phyloP scores from a whole-genome alignment of 2,888 invertebrate species.

The Podabrus alpinus region DNA sequence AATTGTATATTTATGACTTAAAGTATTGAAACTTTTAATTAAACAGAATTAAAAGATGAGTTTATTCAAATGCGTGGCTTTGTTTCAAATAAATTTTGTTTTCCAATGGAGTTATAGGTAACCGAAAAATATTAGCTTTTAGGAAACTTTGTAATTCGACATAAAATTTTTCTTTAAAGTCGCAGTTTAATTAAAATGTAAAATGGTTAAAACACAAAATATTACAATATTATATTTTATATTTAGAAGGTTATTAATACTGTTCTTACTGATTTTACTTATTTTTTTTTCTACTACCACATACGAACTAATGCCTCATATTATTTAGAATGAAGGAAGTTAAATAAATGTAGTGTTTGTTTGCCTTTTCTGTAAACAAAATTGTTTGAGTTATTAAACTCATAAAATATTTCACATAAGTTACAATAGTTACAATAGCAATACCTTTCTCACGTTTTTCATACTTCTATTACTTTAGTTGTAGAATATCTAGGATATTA shows the following conservation, averaged over 20 bases:
- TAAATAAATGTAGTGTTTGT: neutral
- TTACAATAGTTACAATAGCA: neutral
- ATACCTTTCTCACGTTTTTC: neutral
- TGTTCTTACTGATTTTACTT: neutral
- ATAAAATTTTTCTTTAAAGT: neutral
- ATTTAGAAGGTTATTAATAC: neutral
- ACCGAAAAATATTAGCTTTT: neutral
- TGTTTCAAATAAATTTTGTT: neutral
- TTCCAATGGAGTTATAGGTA: neutral
- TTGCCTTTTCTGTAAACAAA: neutral
- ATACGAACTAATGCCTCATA: neutral
- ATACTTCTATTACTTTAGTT: neutral
- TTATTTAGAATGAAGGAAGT: neutral
- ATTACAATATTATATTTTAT: neutral
- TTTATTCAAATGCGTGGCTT: neutral
- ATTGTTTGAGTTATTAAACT: neutral
- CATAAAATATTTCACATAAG: neutral
- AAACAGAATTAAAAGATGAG: neutral
- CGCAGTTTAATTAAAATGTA: neutral
- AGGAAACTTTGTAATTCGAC: neutral
- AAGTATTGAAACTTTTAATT: neutral
- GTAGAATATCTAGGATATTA: too few relatives aligned
- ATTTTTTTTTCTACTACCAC: neutral
- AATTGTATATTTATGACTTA: neutral
- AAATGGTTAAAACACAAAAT: neutral